Evolutionary conservation across 2,888 invertebrate species (phyloP).

Genomic region (Euplexia lucipara): DNA sequence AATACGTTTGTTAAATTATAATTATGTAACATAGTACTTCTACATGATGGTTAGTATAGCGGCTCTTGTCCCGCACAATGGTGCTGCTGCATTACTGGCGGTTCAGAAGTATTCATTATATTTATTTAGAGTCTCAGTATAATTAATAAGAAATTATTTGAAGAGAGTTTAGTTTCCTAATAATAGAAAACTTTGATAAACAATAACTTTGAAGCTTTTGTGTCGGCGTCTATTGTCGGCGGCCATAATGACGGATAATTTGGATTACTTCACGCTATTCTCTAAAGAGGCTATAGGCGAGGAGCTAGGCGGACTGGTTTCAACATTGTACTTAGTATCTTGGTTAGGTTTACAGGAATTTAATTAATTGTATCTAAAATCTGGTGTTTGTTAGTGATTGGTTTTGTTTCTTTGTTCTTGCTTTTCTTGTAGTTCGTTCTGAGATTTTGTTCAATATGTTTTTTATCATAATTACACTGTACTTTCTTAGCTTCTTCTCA

Average conservation of each 20-base stretch:
- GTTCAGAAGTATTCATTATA: conserved; percentile 3
- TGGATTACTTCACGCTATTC: conserved; percentile 28
- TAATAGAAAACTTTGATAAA: conserved; percentile 49
- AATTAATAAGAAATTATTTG: conserved; percentile 49
- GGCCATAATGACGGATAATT: conserved; percentile 33
- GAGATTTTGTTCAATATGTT: neutral
- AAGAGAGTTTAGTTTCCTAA: conserved; percentile 37
- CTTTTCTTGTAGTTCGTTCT: neutral
- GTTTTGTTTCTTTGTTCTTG: conserved; percentile 5
- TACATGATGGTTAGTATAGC: no score
- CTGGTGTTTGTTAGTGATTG: conserved; percentile 2
- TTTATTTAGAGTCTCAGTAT: conserved; percentile 22
- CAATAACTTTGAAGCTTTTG: conserved; percentile 46
- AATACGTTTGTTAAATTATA: no score
- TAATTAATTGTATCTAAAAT: conserved; percentile 22
- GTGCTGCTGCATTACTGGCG: no score
- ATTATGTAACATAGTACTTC: no score
- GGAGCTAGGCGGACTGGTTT: conserved; percentile 3
- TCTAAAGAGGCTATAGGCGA: no score
- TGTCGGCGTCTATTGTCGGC: conserved; percentile 43
- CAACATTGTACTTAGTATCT: conserved; percentile 12
- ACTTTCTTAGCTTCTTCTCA: no score
- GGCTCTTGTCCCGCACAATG: no score
- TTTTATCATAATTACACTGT: no score
- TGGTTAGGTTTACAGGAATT: conserved; percentile 25